phyloP scores from a whole-genome alignment of 2,888 invertebrate genomes.

The Helleia helle region DNA sequence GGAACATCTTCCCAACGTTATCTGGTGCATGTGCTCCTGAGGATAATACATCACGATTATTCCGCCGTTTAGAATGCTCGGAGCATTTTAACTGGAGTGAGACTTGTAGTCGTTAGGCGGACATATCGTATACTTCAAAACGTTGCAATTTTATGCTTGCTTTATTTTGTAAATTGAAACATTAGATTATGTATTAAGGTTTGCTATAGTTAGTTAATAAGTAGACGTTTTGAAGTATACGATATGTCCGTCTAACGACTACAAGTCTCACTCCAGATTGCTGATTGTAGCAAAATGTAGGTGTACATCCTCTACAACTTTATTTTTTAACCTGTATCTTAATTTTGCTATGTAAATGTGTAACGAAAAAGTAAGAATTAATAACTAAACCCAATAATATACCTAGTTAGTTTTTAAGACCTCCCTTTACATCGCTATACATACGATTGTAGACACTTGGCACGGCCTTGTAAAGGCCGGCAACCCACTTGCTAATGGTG shows the following conservation, averaged over 20 bases:
- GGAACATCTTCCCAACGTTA: conserved; percentile 27
- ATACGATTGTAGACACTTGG: too few species aligned
- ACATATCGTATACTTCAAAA: conserved; percentile 37
- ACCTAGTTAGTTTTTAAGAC: too few species aligned
- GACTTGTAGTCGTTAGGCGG: conserved; percentile 47
- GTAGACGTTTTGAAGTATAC: conserved; percentile 29
- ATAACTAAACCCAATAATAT: too few species aligned
- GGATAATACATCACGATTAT: conserved; percentile 52
- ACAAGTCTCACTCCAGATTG: conserved; percentile 32
- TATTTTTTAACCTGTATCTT: too few species aligned
- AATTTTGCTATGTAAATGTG: too few species aligned
- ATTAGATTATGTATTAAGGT: conserved; percentile 9
- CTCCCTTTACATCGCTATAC: too few species aligned
- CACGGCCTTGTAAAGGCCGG: too few species aligned
- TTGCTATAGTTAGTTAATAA: too few species aligned
- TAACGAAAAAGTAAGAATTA: too few species aligned
- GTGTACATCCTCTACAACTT: too few species aligned
- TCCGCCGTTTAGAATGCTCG: conserved; percentile 42
- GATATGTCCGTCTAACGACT: conserved; percentile 51
- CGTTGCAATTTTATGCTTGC: conserved; percentile 8
- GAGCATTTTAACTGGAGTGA: conserved; percentile 38
- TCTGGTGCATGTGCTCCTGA: conserved; percentile 29
- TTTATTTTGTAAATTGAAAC: conserved; percentile 10
- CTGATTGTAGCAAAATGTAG: too few species aligned
- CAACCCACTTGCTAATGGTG: too few species aligned